Evolutionary conservation across 2,113 vertebrate species (phyloP), one percentile per base, ranked within the genome.

Genomic region (Oryzias javanicus): DNA sequence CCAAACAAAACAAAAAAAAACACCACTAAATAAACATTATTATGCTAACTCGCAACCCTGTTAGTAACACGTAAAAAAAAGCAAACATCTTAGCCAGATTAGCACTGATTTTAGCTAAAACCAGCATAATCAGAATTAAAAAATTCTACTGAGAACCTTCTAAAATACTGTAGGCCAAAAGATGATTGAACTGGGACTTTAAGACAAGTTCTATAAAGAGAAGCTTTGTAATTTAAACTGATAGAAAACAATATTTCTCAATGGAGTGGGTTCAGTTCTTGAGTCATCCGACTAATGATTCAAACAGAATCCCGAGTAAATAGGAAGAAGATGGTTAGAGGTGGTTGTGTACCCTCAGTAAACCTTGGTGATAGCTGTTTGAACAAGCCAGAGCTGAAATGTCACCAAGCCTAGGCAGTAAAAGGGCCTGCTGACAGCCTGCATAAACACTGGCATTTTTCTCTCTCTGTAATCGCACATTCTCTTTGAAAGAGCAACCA

Each of bases 401-500:
- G 84, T 86, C 86, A 85, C 86, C 77, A 70, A 63, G 22, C 52
- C 42, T 75, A 52, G 44, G 46, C 56, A 73, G 65, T 66, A 73
- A 84, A 81, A 80, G 60, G 35, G 74, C 57, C 63, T 6, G 80
- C 79, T 82, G 86, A 88, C 87, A 88, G 87, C 62, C 84, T 83
- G 60, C 71, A 78, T 85, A 89, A 91, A 90, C 83, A 89, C 53
- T 68, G 75, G 53, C 64, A 65, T 80, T 77, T 70, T 65, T 25
- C 2, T 49, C 74, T 70, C 42, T 19, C 24, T 15, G 18, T 72
- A 87, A 86, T 87, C 78, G 62, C 79, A 83, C 78, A 82, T 86
- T 84, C 84, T 78, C 72, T 86, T 84, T 72, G 85, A 86, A 84
- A 77, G 75, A 78, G 81, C 76, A 77, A 80, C 87, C 76, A 80